Base-by-base conservation (phyloP, 2,113 vertebrate species). In the Ploceus nigricollis region DNA sequence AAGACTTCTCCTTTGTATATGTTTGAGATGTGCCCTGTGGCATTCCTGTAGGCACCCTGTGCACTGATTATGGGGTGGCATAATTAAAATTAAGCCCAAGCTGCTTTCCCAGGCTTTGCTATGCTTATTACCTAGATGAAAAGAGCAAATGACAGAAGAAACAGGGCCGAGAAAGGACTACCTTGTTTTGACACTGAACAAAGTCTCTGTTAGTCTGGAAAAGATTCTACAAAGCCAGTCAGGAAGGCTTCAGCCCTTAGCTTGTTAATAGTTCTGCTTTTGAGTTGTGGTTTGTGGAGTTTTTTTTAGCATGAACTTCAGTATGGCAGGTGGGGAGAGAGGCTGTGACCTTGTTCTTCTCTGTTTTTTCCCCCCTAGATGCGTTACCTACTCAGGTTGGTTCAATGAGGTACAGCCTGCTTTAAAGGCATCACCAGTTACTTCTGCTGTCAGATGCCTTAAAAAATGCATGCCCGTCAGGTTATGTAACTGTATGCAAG, bases 1-100 rank as follows among this genome's bases (percentile, higher is more conserved):
- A 54, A 66, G 56, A 39, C 24, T 24, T 50, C 17, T 54, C 42
- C 25, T 89, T 68, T 60, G 8, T 12, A 7, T 37, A 9, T n/a
- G 25, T 57, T 81, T 65, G 58, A 70, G 53, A 61, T 2, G 1
- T 65, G 28, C 33, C 33, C 23, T 3, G 4, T 86, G 50, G 33
- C 72, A 66, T 47, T 73, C 50, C 42, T 37, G 7, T 37, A 61
- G 64, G 60, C 64, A 77, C 60, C 17, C 22, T 40, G 1, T 31
- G 23, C 0, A 0, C 35, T 4, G 1, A 19, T 68, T 64, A 15
- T 17, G 33, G 45, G 15, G 35, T 2, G 1, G 30, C 39, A 16
- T 75, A 33, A 54, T 64, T 75, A 39, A 89, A 83, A 80, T 65
- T 37, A 73, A 64, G 47, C 3, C 48, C 35, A 61, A 10, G 40